A percentile compares a stretch with the other conserved stretches of the same genome.
Evolutionary conservation across 2,888 invertebrate genomes (phyloP).

Genomic region (Corbicula japonica): DNA sequence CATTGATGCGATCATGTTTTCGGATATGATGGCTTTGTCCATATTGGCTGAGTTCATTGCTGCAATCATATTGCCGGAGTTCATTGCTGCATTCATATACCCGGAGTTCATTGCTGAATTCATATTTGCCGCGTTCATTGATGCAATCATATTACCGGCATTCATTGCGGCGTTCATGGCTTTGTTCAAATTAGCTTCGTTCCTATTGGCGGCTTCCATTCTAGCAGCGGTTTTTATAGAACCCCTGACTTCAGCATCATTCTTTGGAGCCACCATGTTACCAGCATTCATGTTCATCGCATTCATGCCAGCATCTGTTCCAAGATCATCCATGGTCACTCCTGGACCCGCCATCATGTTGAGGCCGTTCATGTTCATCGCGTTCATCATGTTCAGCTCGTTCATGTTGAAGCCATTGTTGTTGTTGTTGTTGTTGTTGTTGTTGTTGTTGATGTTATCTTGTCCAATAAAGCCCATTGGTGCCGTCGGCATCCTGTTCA

Average conservation of each 20-base stretch:
- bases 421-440: slow-evolving; percentile 36
- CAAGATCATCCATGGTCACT: slow-evolving; percentile 8
- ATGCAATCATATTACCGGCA: neutral
- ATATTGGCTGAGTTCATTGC: too few relatives aligned
- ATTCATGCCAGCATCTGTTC: slow-evolving; percentile 3
- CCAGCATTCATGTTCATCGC: neutral
- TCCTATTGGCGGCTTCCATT: slow-evolving; percentile 2
- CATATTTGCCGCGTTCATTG: slow-evolving; percentile 11
- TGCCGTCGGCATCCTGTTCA: neutral
- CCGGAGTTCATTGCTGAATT: slow-evolving; percentile 5
- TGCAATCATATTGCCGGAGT: slow-evolving; percentile 1
- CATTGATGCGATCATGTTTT: neutral
- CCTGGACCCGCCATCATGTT: neutral
- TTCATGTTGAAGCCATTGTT: slow-evolving; percentile 1
- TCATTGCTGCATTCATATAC: neutral
- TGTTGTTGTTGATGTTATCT: slow-evolving; percentile 14
- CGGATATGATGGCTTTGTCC: too few relatives aligned
- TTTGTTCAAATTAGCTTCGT: neutral
- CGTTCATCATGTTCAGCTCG: neutral
- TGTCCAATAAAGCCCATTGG: neutral
- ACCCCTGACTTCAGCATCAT: neutral
- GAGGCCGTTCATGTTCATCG: too few relatives aligned
- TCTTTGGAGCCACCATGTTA: neutral
- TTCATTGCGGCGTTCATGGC: neutral
- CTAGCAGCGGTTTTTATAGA: too few relatives aligned